A percentile compares a stretch with the other conserved stretches of the same genome.
phyloP scores from a whole-genome alignment of 2,888 invertebrate species.

The Watsonalla cultraria region DNA sequence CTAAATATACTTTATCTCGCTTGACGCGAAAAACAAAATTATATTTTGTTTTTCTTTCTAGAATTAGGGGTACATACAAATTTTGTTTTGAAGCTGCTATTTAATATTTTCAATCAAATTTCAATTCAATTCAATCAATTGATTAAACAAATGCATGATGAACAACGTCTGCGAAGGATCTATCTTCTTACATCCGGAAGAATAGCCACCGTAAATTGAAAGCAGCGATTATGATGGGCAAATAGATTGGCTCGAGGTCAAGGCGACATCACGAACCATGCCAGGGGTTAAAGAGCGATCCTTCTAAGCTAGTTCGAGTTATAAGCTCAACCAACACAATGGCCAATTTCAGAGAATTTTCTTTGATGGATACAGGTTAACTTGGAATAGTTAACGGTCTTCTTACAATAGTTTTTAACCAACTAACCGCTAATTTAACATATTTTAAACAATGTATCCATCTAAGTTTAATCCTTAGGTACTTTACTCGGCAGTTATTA shows the following conservation, averaged over 20 bases:
- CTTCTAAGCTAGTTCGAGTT: conserved; percentile 59
- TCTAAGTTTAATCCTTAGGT: neutral
- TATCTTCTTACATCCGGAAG: conserved; percentile 51
- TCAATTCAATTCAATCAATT: too few relatives aligned
- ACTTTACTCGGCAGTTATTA: neutral
- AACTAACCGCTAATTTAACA: conserved; percentile 3
- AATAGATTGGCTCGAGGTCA: conserved; percentile 68
- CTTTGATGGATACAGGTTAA: conserved; percentile 60
- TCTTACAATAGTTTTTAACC: conserved; percentile 29
- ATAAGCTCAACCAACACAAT: conserved; percentile 67
- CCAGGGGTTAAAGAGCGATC: conserved; percentile 67
- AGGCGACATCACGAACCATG: conserved; percentile 70
- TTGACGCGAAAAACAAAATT: neutral
- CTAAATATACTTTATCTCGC: neutral
- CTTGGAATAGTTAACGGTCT: conserved; percentile 47
- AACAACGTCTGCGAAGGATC: conserved; percentile 32
- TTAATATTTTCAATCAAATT: too few relatives aligned
- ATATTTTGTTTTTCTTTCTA: too few relatives aligned
- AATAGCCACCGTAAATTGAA: conserved; percentile 73
- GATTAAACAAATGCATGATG: conserved; percentile 35
- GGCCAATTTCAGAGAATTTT: conserved; percentile 70
- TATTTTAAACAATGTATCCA: conserved; percentile 1
- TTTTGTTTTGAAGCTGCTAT: too few relatives aligned
- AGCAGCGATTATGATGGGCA: conserved; percentile 72
- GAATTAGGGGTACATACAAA: too few relatives aligned